Evolutionary conservation across 2,797 vertebrate species (phyloP).

Genomic region (Mormyrops boulengeri): DNA sequence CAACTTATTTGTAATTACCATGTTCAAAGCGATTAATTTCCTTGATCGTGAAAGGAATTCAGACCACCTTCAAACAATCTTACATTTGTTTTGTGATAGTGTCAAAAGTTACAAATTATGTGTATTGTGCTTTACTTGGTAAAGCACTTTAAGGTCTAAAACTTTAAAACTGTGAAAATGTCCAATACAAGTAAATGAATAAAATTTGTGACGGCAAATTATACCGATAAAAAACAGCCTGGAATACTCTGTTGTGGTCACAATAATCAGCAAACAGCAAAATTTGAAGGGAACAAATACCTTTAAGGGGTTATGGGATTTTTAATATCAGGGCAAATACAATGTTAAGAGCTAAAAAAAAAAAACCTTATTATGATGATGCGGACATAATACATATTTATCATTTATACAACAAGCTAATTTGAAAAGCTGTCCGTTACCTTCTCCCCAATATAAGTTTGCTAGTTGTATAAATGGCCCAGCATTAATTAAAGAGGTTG

Average conservation of each 20-base stretch:
- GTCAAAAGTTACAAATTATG: background rate
- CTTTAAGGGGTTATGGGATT: slow-evolving; percentile 29
- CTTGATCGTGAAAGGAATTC: background rate
- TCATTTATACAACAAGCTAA: slow-evolving; percentile 40
- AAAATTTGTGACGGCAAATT: background rate
- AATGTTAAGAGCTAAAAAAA: slow-evolving; percentile 4
- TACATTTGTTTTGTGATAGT: background rate
- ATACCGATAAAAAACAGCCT: background rate
- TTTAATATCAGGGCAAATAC: background rate
- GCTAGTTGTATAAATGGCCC: slow-evolving; percentile 34
- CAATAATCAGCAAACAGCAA: slow-evolving; percentile 1
- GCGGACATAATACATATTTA: slow-evolving; percentile 14
- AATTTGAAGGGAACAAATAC: slow-evolving; percentile 13
- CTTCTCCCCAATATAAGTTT: background rate
- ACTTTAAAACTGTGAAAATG: background rate
- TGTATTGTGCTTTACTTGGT: background rate
- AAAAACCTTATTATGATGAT: slow-evolving; percentile 12
- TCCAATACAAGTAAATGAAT: background rate
- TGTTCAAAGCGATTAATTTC: background rate
- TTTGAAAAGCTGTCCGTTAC: background rate
- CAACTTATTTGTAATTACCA: background rate
- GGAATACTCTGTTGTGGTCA: background rate
- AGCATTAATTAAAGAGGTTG: slow-evolving; percentile 9
- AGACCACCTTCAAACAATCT: background rate
- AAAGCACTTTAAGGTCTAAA: background rate